A percentile compares a stretch with the other conserved stretches of the same genome.
Conservation (phyloP, 1,140 invertebrate genomes). For the Aphis gossypii region DNA sequence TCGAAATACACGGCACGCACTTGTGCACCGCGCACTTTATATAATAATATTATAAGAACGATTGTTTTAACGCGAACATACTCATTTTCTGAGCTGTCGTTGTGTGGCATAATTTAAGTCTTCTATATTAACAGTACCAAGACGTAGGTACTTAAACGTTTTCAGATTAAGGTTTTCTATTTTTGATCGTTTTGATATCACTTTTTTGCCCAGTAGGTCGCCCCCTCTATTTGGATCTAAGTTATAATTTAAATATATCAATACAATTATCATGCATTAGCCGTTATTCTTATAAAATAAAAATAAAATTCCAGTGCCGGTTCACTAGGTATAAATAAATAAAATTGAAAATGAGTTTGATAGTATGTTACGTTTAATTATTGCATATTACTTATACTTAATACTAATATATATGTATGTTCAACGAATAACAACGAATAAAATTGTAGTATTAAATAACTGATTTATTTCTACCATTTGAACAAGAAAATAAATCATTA, state of each 20-base stretch:
- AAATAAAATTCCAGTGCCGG: neutral
- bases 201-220: neutral
- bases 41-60: neutral
- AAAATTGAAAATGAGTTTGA: neutral
- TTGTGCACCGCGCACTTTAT: neutral
- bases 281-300: neutral
- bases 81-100: neutral
- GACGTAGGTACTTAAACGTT: neutral
- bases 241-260: neutral
- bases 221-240: neutral
- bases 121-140: neutral
- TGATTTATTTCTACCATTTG: neutral
- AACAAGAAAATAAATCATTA: neutral
- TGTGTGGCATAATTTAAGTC: neutral
- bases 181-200: neutral
- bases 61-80: neutral
- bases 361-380: neutral
- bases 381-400: neutral
- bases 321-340: neutral
- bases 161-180: neutral
- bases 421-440: neutral
- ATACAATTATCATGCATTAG: neutral
- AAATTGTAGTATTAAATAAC: neutral
- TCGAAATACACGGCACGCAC: neutral
- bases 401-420: neutral